Base-by-base conservation (phyloP, 2,797 vertebrate species). In the Anguilla megastoma region DNA sequence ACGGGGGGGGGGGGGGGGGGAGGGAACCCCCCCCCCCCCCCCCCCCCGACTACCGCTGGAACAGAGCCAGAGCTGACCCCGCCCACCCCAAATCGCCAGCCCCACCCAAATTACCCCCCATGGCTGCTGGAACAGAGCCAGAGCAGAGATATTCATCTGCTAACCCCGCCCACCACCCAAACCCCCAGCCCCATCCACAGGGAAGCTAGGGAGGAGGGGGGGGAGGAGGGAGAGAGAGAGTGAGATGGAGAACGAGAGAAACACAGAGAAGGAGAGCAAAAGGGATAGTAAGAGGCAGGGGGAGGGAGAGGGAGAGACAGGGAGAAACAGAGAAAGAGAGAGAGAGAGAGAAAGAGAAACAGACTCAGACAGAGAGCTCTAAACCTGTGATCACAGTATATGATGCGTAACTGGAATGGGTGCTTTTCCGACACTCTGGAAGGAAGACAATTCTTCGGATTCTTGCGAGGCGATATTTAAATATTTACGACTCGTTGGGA, bases 41-140 rank as follows among this genome's bases (percentile, higher is more conserved):
- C 36, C 36, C 36, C 36, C 36, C 36, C 36, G 36, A 41, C 36
- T 41, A 41, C 36, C 54, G 54, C 54, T 12, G 54, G 10, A 14
- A 94, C 5, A 63, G 58, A 88, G 94, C 95, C 96, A 97, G 93
- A 88, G 92, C 24, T n/a, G 6, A 24, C 60, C 63, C 24, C 1
- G 24, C 24, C 63, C 21, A n/a, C 1, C 21, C 60, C 24, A 66
- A n/a, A 21, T 24, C 60, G 24, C 60, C 60, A 6, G 21, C 63
- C 63, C 24, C 24, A 56, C 2, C 14, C 54, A 14, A 97, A 96
- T 95, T 95, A 96, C 95, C 93, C 96, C 95, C 95, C 94, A 95
- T 94, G 94, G 94, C 92, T 87, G 63, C 87, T 95, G 96, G 95
- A 96, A 94, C 5, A 63, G 48, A 88, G 94, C 95, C 96, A 97